Conservation (phyloP, 2,888 invertebrate species). For the Mycalesis mineus region DNA sequence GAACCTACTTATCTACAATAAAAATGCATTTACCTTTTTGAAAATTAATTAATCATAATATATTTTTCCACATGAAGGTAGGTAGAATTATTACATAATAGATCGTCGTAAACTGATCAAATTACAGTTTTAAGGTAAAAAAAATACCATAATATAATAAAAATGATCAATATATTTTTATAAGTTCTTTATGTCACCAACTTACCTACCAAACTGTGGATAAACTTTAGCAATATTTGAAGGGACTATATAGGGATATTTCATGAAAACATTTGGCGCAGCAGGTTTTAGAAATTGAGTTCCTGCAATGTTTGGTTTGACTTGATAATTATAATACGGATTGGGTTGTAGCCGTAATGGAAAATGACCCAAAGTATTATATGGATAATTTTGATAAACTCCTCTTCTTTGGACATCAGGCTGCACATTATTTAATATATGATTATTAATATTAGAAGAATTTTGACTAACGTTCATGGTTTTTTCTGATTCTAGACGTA, state of each 20-base stretch:
- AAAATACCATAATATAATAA: no score
- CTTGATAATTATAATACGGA: background rate
- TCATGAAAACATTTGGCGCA: background rate
- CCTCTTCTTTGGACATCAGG: background rate
- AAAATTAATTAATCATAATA: no score
- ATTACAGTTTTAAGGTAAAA: no score
- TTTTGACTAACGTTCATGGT: background rate
- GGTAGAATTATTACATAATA: no score
- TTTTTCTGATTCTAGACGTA: background rate
- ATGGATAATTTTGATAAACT: background rate
- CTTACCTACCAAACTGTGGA: slow-evolving; percentile 1
- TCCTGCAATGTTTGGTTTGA: background rate
- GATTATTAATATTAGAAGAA: background rate
- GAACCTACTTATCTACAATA: no score
- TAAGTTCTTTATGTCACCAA: no score
- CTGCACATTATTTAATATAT: background rate
- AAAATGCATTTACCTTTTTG: no score
- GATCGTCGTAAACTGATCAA: no score
- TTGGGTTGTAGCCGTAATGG: background rate
- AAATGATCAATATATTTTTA: no score
- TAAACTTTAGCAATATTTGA: background rate
- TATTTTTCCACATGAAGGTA: no score
- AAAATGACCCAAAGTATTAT: background rate
- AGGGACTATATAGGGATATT: background rate
- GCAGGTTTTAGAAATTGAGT: background rate